Evolutionary conservation across 2,888 invertebrate genomes (phyloP).

Genomic region (Papilio gigon): DNA sequence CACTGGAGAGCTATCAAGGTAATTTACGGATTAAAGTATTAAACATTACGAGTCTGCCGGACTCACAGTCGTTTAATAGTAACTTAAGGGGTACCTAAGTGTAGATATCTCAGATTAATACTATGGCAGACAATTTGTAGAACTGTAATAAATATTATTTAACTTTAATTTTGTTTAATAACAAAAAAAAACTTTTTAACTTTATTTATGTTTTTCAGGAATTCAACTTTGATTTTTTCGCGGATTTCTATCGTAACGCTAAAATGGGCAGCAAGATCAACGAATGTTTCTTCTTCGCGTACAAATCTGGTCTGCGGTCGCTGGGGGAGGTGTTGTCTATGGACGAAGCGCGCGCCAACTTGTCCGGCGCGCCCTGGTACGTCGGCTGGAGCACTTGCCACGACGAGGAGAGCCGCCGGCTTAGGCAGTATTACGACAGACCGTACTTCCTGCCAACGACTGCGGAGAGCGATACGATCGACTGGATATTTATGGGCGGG

Average conservation of each 20-base stretch:
- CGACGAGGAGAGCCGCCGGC: slow-evolving; percentile 87
- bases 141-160: too few relatives aligned
- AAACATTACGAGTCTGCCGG: not conserved
- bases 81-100: not conserved
- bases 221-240: slow-evolving; percentile 93
- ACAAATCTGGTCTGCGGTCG: slow-evolving; percentile 91
- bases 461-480: slow-evolving; percentile 94
- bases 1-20: slow-evolving; percentile 91
- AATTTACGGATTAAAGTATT: slow-evolving; percentile 12
- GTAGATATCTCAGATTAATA: too few relatives aligned
- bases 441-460: slow-evolving; percentile 95
- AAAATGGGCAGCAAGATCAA: slow-evolving; percentile 79
- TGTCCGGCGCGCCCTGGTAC: slow-evolving; percentile 87
- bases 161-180: too few relatives aligned
- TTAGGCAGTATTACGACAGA: slow-evolving; percentile 89
- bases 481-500: slow-evolving; percentile 99
- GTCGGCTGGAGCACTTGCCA: slow-evolving; percentile 97
- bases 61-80: not conserved
- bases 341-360: slow-evolving; percentile 87
- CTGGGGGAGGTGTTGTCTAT: slow-evolving; percentile 92
- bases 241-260: slow-evolving; percentile 85
- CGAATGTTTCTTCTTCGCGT: slow-evolving; percentile 96
- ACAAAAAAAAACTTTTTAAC: too few relatives aligned
- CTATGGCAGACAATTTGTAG: too few relatives aligned
- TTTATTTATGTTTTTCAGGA: slow-evolving; percentile 60